Evolutionary conservation across 2,888 invertebrate species (phyloP).

Genomic region (Bellardia pandia): DNA sequence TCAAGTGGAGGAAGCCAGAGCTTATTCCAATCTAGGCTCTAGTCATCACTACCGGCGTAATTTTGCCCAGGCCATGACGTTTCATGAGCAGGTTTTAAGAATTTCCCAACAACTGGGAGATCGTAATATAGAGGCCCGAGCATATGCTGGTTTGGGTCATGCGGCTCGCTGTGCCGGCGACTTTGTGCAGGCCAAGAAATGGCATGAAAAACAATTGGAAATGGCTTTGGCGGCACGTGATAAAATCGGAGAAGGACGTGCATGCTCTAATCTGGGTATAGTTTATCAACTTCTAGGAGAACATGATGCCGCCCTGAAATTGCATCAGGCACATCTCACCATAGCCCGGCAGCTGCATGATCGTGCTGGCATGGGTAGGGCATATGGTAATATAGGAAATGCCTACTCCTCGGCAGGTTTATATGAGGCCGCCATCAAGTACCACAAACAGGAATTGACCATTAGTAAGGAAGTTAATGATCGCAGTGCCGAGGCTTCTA

Average conservation of each 20-base stretch:
- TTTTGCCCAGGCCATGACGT: constrained; percentile 96
- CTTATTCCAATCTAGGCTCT: constrained; percentile 96
- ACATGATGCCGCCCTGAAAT: constrained; percentile 95
- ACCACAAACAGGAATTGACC: constrained; percentile 97
- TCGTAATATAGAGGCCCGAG: constrained; percentile 95
- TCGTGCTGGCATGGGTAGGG: constrained; percentile 93
- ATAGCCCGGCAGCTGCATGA: constrained; percentile 93
- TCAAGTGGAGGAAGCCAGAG: constrained; percentile 97
- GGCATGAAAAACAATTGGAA: constrained; percentile 98
- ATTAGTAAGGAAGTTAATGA: constrained; percentile 97
- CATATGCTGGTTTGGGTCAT: constrained; percentile 98
- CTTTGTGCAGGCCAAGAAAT: constrained; percentile 94
- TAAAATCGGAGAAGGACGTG: constrained; percentile 96
- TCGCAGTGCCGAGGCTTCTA: constrained; percentile 96
- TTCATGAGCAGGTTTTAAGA: constrained; percentile 95
- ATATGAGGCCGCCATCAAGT: constrained; percentile 97
- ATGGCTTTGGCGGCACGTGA: constrained; percentile 96
- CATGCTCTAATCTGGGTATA: constrained; percentile 97
- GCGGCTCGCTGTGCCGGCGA: constrained; percentile 93
- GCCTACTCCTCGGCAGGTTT: constrained; percentile 97
- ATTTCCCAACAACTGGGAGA: constrained; percentile 96
- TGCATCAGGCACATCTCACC: constrained; percentile 95
- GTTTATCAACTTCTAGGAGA: constrained; percentile 95
- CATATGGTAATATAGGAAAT: constrained; percentile 98
- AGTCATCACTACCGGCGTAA: constrained; percentile 96